phyloP scores from a whole-genome alignment of 2,113 vertebrate genomes.

The Dipodomys ordii region DNA sequence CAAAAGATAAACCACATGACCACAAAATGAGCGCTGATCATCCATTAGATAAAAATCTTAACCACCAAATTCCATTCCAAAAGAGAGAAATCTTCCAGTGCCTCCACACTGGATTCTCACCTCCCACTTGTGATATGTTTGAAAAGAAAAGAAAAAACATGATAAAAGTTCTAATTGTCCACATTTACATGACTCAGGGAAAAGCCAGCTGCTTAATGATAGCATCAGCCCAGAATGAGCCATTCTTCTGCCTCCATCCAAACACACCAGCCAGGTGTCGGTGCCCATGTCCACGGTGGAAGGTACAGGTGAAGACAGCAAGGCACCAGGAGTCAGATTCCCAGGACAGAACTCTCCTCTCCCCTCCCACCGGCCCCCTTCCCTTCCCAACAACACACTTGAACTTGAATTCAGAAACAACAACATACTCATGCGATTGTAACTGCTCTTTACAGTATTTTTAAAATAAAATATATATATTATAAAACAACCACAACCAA shows the following conservation, averaged over 20 bases:
- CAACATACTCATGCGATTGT: no score
- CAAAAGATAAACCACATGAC: neutral
- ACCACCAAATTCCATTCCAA: neutral
- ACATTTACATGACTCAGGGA: neutral
- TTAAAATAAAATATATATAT: no score
- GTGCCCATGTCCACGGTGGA: neutral
- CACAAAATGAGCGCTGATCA: neutral
- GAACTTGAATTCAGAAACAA: neutral
- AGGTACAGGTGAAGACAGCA: neutral
- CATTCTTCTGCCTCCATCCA: neutral
- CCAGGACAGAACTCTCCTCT: no score
- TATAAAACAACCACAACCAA: no score
- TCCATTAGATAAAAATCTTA: neutral
- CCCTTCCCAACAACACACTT: neutral
- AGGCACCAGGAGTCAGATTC: neutral
- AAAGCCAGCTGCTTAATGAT: neutral
- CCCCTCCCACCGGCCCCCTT: rapidly evolving
- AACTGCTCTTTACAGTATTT: no score
- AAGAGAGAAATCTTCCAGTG: neutral
- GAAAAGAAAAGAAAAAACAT: neutral
- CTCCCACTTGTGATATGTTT: neutral
- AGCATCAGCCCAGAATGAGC: neutral
- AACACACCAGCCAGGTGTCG: neutral
- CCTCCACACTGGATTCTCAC: neutral
- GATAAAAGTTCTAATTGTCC: neutral